Evolutionary conservation across 2,888 invertebrate genomes (phyloP).

Genomic region (Psylliodes chrysocephalus): DNA sequence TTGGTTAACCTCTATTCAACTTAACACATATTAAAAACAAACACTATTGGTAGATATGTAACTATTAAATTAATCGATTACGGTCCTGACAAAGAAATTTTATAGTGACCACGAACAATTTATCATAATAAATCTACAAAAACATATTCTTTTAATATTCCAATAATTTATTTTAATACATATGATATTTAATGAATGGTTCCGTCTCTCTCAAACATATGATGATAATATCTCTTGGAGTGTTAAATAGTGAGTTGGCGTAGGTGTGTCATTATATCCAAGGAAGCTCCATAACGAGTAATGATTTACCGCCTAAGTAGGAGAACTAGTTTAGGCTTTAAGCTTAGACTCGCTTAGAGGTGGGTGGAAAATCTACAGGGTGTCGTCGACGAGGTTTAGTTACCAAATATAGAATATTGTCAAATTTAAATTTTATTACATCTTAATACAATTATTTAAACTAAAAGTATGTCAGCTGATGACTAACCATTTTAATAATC

Average conservation of each 20-base stretch:
- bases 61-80: background rate
- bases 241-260: constrained; percentile 43
- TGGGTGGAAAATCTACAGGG: constrained; percentile 2
- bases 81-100: background rate
- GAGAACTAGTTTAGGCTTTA: constrained; percentile 50
- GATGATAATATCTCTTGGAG: constrained; percentile 29
- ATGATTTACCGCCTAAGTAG: constrained; percentile 53
- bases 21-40: too few relatives aligned
- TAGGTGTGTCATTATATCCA: constrained; percentile 53
- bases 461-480: too few relatives aligned
- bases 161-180: constrained; percentile 23
- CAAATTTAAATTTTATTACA: too few relatives aligned
- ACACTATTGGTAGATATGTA: too few relatives aligned
- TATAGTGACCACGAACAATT: background rate
- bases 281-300: constrained; percentile 48
- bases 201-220: background rate
- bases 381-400: background rate
- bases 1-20: too few relatives aligned
- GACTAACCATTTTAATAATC: too few relatives aligned
- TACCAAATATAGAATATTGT: too few relatives aligned
- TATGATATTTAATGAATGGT: constrained; percentile 13
- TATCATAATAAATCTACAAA: constrained; percentile 19
- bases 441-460: too few relatives aligned
- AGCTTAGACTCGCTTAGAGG: background rate
- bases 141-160: constrained; percentile 18